A percentile compares a stretch with the other conserved stretches of the same genome.
phyloP scores from a whole-genome alignment of 2,113 vertebrate species.

The Cynocephalus volans region DNA sequence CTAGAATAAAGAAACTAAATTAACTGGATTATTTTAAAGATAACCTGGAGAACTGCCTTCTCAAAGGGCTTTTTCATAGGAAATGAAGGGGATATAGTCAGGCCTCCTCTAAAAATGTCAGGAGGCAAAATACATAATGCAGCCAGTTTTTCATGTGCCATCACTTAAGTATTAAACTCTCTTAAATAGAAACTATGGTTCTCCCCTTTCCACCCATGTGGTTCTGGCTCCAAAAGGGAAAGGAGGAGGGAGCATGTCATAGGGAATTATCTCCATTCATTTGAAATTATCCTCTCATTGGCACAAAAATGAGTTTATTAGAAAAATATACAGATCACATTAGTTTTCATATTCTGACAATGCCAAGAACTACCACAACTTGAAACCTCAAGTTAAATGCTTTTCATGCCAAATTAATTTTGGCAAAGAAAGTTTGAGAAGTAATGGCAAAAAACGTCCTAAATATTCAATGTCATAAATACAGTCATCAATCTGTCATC shows the following conservation, averaged over 20 bases:
- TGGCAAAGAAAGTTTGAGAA: constrained; percentile 64
- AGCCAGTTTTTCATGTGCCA: background rate
- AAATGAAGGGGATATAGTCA: background rate
- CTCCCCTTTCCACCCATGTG: constrained; percentile 6
- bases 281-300: constrained; percentile 24
- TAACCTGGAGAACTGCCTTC: background rate
- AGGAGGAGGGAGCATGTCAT: background rate
- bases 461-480: background rate
- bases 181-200: background rate
- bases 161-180: background rate
- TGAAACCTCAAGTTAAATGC: constrained; percentile 37
- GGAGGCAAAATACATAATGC: background rate
- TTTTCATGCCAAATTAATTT: constrained; percentile 48
- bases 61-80: background rate
- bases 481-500: background rate
- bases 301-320: constrained; percentile 23
- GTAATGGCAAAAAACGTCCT: background rate
- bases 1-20: background rate
- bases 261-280: background rate
- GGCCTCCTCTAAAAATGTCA: background rate
- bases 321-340: background rate
- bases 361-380: constrained; percentile 19
- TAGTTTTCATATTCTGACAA: constrained; percentile 20
- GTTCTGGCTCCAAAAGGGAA: background rate
- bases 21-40: constrained; percentile 38